These are phyloP conservation scores for Bovichtus diacanthus DNA, from an alignment of 2,797 vertebrate species.

Conservation along the genomic window DNA sequence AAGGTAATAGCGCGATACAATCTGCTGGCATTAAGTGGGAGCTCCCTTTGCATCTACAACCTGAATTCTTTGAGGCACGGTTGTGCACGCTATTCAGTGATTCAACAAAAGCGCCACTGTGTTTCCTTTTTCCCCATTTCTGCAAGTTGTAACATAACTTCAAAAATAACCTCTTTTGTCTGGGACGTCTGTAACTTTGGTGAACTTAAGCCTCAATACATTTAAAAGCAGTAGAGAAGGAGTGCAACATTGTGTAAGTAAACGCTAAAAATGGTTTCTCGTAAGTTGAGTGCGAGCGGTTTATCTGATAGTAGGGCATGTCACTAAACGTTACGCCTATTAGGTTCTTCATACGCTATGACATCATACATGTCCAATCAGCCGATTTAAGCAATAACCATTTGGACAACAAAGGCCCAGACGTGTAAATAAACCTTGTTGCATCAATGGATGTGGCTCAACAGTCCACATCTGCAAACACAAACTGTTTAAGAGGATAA, in stretches of 20 bases:
- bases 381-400: conserved; percentile 35
- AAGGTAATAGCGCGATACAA: neutral
- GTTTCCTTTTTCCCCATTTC: neutral
- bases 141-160: neutral
- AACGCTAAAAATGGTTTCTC: conserved; percentile 14
- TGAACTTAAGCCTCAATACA: neutral
- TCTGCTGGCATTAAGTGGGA: neutral
- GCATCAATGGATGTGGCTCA: conserved; percentile 60
- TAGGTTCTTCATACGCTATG: conserved; percentile 1
- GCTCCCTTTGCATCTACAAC: neutral
- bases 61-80: neutral
- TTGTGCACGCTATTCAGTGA: neutral
- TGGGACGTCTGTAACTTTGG: neutral
- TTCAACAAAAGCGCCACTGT: neutral
- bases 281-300: neutral
- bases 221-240: conserved; percentile 3
- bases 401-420: conserved; percentile 48
- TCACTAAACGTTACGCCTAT: conserved; percentile 21
- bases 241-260: neutral
- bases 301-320: conserved; percentile 37
- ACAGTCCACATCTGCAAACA: conserved; percentile 64
- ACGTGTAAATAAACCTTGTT: conserved; percentile 67
- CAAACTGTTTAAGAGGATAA: conserved; percentile 53
- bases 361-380: conserved; percentile 39
- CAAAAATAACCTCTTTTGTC: neutral